phyloP scores from a whole-genome alignment of 2,113 vertebrate genomes.

The Hypomesus transpacificus region DNA sequence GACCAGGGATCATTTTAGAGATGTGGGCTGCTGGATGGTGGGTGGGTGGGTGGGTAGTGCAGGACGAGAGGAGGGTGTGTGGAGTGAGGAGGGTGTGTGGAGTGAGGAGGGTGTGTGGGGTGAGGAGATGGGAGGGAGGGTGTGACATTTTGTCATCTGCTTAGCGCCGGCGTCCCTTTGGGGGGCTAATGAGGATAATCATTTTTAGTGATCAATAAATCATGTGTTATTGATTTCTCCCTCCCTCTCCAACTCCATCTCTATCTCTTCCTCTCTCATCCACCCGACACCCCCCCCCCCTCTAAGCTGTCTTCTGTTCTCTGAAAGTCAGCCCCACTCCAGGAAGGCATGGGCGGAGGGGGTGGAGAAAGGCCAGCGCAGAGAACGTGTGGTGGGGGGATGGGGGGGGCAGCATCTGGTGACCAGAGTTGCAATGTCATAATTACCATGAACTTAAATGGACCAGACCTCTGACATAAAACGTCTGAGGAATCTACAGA shows the following conservation, averaged over 20 bases:
- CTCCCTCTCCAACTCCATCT: conserved; percentile 15
- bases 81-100: background rate
- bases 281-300: conserved; percentile 22
- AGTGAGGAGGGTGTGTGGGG: conserved; percentile 26
- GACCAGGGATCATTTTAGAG: conserved; percentile 11
- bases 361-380: conserved; percentile 7
- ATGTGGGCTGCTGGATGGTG: too few relatives aligned
- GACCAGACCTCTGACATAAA: too few relatives aligned
- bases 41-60: too few relatives aligned
- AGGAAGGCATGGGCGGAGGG: conserved; percentile 14
- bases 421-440: conserved; percentile 27
- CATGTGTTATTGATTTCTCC: conserved; percentile 77
- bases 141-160: conserved; percentile 78
- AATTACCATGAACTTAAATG: too few relatives aligned
- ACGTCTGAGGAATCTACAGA: too few relatives aligned
- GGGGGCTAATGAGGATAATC: conserved; percentile 78
- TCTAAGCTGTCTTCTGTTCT: conserved; percentile 62
- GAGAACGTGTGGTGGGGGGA: background rate
- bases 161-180: conserved; percentile 69
- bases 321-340: conserved; percentile 64
- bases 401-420: conserved; percentile 25
- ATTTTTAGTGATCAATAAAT: conserved; percentile 83
- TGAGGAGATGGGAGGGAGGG: conserved; percentile 41
- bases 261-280: conserved; percentile 48
- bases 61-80: conserved; percentile 3